Base-by-base conservation (phyloP, 1,140 invertebrate genomes). In the Venustaconcha ellipsiformis region DNA sequence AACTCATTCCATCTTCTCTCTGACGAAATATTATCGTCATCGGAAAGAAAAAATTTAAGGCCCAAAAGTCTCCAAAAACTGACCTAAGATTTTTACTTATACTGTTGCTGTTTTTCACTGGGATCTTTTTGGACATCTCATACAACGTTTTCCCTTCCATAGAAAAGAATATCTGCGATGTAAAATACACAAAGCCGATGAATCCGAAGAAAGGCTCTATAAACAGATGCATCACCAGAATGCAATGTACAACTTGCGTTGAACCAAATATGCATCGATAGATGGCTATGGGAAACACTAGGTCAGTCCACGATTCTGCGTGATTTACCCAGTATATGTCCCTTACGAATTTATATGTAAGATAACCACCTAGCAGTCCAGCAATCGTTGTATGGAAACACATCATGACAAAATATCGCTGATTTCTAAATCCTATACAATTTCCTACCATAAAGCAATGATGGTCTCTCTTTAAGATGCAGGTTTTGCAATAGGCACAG, bases 401-500 rank as follows among this genome's bases (percentile, higher is more conserved):
- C 84, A 97, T 95, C 82, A 94, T 92, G 3, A 96, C 90, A 86
- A 97, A 99, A 88, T 95, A 98, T 83, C 96, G 92, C 83, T 95
- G 94, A 90, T 98, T 98, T 68, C 92, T 92, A 86, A 96, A 94
- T 1, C 97, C 97, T n/a, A 98, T 91, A 89, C 97, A 98, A 84
- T 94, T 94, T 20, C 94, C 94, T 30, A 95, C 94, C 88, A 98
- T 98, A 63, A 94, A 93, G 87, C 97, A 99, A 87, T 99, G 97
- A 89, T 99, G 97, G 87, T 99, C 97, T 82, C 96, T 92, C 88
- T 83, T 85, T 37, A 85, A 70, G 5, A 86, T 78, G 72, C 86
- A 87, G 15, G 37, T 74, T 59, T 80, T 62, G 68, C 86, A 87
- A 13, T 83, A n/a, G 14, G 65, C 63, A 67, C 86, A 87, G 78